A percentile compares a stretch with the other conserved stretches of the same genome.
phyloP scores from a whole-genome alignment of 2,113 vertebrate genomes.

The Tragelaphus strepsiceros region DNA sequence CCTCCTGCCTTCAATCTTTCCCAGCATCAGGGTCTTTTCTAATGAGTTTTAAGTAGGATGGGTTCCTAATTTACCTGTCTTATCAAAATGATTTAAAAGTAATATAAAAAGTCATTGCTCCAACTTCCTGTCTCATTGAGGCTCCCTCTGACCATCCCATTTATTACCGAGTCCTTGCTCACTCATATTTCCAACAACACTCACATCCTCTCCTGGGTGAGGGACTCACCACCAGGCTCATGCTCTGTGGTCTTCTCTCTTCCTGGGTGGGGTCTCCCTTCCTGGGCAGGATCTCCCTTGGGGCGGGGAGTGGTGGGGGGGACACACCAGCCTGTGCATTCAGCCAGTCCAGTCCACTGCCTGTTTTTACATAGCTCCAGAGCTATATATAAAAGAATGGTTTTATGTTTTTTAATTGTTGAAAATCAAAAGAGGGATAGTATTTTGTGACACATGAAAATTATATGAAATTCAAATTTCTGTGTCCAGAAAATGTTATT shows the following conservation, averaged over 20 bases:
- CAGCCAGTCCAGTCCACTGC: neutral
- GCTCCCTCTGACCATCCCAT: too few relatives aligned
- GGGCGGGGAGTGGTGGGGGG: neutral
- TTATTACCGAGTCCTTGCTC: accelerated
- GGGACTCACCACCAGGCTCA: too few relatives aligned
- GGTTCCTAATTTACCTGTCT: neutral
- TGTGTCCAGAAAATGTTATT: neutral
- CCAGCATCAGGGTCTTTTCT: neutral
- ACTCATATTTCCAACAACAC: neutral
- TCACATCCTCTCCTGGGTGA: too few relatives aligned
- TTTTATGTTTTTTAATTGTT: neutral
- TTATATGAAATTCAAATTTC: neutral
- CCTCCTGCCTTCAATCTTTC: neutral
- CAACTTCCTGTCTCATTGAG: neutral
- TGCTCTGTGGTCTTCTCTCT: neutral
- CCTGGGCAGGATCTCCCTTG: neutral
- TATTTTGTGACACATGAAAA: neutral
- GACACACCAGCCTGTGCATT: accelerated
- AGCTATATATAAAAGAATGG: neutral
- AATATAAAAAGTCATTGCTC: neutral
- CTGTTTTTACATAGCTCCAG: neutral
- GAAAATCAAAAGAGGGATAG: neutral
- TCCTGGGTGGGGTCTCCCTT: neutral
- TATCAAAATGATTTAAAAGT: neutral
- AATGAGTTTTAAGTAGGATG: neutral